Conservation (phyloP, 2,888 invertebrate species). For the Gastracanthus pulcherrimus region DNA sequence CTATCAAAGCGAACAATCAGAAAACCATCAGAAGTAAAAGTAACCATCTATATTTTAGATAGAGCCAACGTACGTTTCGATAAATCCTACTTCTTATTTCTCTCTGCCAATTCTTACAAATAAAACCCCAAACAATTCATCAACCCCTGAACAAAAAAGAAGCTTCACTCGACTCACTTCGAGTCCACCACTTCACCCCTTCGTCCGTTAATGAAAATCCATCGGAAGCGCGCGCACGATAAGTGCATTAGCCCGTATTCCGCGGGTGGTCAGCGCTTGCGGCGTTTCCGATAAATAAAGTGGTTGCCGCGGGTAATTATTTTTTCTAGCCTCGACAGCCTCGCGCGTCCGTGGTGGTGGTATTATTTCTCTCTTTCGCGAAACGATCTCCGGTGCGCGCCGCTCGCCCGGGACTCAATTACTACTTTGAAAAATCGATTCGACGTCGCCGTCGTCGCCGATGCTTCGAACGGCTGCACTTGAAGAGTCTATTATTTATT, state of each 20-base stretch:
- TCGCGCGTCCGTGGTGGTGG: too few relatives aligned
- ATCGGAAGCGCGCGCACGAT: background rate
- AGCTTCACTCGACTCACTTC: too few relatives aligned
- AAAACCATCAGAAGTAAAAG: too few relatives aligned
- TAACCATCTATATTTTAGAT: too few relatives aligned
- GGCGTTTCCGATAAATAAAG: background rate
- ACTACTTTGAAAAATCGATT: constrained; percentile 24
- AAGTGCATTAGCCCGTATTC: constrained; percentile 20
- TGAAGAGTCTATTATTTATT: background rate
- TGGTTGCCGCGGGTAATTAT: background rate
- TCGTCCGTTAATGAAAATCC: constrained; percentile 6
- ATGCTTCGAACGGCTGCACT: background rate
- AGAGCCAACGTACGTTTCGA: too few relatives aligned
- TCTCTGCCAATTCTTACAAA: too few relatives aligned
- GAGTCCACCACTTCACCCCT: background rate
- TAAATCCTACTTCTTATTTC: background rate
- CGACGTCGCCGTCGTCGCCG: background rate
- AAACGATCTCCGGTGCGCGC: too few relatives aligned
- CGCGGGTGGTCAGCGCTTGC: background rate
- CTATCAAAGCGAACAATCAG: too few relatives aligned
- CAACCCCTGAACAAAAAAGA: too few relatives aligned
- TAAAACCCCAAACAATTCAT: too few relatives aligned
- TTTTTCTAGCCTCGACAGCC: too few relatives aligned
- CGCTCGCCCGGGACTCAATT: constrained; percentile 12
- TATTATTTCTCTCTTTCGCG: background rate